Evolutionary conservation across 2,113 vertebrate genomes (phyloP).

Genomic region (Psephotus haematonotus): DNA sequence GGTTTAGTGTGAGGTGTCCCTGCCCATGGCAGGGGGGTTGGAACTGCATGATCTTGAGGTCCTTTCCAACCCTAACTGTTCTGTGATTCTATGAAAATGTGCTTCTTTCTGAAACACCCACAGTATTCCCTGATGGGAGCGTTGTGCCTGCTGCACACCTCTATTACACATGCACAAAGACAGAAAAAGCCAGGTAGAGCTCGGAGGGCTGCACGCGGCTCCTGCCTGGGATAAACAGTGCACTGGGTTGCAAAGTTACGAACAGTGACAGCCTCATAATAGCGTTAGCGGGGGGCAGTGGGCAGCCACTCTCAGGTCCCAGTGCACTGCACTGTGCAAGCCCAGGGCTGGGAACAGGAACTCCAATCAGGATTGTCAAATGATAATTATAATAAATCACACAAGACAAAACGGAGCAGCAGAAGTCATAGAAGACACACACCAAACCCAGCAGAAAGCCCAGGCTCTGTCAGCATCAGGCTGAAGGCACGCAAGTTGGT

Average conservation of each 20-base stretch:
- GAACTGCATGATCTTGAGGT: not conserved
- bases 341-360: not conserved
- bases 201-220: not conserved
- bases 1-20: not conserved
- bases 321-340: not conserved
- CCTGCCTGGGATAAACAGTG: slow-evolving; percentile 22
- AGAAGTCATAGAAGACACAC: not conserved
- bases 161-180: not conserved
- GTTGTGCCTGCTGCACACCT: not conserved
- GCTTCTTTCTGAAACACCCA: not conserved
- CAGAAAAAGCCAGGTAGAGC: not conserved
- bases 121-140: not conserved
- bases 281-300: not conserved
- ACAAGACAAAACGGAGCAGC: not conserved
- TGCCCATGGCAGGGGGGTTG: not conserved
- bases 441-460: not conserved
- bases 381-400: not conserved
- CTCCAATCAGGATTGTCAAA: not conserved
- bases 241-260: slow-evolving; percentile 27
- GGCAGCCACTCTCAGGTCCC: not conserved
- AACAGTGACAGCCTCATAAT: slow-evolving; percentile 31
- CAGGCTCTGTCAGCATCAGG: not conserved
- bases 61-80: not conserved
- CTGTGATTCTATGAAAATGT: not conserved
- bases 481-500: not conserved